Evolutionary conservation across 1,140 invertebrate genomes (phyloP).

Genomic region (Cydia splendana): DNA sequence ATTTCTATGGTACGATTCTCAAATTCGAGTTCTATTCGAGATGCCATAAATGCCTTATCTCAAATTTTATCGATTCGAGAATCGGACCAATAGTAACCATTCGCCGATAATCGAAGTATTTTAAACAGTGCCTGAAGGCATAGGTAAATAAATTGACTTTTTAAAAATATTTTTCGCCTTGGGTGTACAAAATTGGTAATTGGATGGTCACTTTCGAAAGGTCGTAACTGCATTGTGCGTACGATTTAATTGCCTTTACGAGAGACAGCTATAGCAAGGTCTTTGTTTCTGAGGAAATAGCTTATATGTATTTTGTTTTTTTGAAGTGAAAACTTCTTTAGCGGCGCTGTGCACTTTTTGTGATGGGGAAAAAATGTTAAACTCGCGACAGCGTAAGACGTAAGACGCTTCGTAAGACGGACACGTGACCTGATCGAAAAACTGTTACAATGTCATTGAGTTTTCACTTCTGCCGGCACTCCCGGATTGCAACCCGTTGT

Average conservation of each 20-base stretch:
- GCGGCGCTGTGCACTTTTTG: too few relatives aligned
- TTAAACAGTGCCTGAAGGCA: slow-evolving; percentile 3
- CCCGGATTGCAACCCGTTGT: too few relatives aligned
- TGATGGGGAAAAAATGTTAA: too few relatives aligned
- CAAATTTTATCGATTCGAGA: neutral
- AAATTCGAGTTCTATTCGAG: slow-evolving; percentile 2
- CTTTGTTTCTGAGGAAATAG: neutral
- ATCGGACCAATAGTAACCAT: neutral
- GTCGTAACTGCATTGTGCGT: neutral
- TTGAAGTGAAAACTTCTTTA: too few relatives aligned
- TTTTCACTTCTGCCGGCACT: too few relatives aligned
- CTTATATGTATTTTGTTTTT: too few relatives aligned
- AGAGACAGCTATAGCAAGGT: neutral
- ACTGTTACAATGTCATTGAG: too few relatives aligned
- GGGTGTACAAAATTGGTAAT: slow-evolving; percentile 36
- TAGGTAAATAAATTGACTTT: slow-evolving; percentile 9
- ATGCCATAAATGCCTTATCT: neutral
- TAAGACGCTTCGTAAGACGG: too few relatives aligned
- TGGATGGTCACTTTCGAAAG: neutral
- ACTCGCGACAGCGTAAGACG: too few relatives aligned
- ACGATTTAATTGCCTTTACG: neutral
- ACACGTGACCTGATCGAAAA: too few relatives aligned
- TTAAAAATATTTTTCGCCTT: slow-evolving; percentile 19
- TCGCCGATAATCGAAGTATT: slow-evolving; percentile 6
- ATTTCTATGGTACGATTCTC: neutral